phyloP scores from a whole-genome alignment of 2,797 vertebrate genomes.

The Mormyrops boulengeri region DNA sequence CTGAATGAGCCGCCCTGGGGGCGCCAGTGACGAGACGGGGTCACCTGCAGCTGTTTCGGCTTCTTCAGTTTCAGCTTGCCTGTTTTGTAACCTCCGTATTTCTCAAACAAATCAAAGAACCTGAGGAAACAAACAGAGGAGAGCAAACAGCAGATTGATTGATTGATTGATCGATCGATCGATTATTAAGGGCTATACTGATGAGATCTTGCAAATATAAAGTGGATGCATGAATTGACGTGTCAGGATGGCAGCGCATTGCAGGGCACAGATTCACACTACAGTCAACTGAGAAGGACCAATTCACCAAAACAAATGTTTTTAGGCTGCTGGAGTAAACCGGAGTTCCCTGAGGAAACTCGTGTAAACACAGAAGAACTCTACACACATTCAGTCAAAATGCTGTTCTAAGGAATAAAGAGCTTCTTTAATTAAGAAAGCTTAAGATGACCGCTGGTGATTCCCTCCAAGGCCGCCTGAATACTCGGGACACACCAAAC shows the following conservation, averaged over 20 bases:
- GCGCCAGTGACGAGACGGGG: neutral
- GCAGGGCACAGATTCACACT: neutral
- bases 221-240: neutral
- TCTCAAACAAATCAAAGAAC: slow-evolving; percentile 93
- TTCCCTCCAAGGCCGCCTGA: neutral
- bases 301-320: neutral
- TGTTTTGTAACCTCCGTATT: slow-evolving; percentile 87
- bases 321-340: neutral
- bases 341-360: neutral
- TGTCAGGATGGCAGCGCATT: neutral
- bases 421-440: neutral
- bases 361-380: neutral
- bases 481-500: slow-evolving; percentile 22
- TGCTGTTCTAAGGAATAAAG: neutral
- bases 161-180: neutral
- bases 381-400: neutral
- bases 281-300: neutral
- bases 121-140: slow-evolving; percentile 53
- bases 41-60: slow-evolving; percentile 92
- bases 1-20: neutral
- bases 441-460: neutral
- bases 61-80: slow-evolving; percentile 94
- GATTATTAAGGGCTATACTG: neutral
- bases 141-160: too few species aligned
- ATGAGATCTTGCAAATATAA: neutral